These are phyloP conservation scores for Cremastinae sp. DNA, from an alignment of 2,888 invertebrate genomes.

Conservation along the genomic window DNA sequence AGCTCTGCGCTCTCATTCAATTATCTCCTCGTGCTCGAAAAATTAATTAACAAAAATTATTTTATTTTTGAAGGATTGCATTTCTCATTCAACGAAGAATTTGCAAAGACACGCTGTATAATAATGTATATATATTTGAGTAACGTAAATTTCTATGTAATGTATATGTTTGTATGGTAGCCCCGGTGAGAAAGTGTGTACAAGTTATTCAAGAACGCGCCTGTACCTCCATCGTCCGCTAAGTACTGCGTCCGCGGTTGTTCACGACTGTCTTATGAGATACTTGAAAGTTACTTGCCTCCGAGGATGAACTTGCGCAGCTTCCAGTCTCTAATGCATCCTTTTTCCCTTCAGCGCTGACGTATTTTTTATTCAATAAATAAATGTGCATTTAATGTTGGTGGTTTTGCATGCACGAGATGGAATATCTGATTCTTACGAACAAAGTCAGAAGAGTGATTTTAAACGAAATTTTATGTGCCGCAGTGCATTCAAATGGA, in stretches of 20 bases:
- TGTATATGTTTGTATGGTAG: conserved; percentile 31
- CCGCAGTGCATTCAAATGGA: too few relatives aligned
- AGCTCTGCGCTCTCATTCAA: too few relatives aligned
- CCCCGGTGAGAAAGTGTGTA: conserved; percentile 55
- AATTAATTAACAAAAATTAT: too few relatives aligned
- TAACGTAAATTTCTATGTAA: neutral
- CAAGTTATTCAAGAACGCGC: conserved; percentile 59
- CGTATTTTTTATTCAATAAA: neutral
- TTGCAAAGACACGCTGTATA: neutral
- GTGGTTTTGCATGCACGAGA: too few relatives aligned
- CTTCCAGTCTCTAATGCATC: conserved; percentile 1
- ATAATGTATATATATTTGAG: conserved; percentile 16
- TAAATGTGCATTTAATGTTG: neutral
- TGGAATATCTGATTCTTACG: too few relatives aligned
- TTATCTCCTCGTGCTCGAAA: too few relatives aligned
- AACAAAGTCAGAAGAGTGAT: too few relatives aligned
- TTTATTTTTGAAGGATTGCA: too few relatives aligned
- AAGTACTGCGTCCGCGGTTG: conserved; percentile 57
- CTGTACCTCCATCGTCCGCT: conserved; percentile 51
- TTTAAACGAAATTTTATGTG: too few relatives aligned
- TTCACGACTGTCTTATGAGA: conserved; percentile 58
- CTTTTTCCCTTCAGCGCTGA: neutral
- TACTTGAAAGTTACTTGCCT: conserved; percentile 55
- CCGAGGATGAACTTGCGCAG: conserved; percentile 36
- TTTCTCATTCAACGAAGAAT: too few relatives aligned